Conservation (phyloP, 1,140 invertebrate genomes). For the Nilaparvata lugens region DNA sequence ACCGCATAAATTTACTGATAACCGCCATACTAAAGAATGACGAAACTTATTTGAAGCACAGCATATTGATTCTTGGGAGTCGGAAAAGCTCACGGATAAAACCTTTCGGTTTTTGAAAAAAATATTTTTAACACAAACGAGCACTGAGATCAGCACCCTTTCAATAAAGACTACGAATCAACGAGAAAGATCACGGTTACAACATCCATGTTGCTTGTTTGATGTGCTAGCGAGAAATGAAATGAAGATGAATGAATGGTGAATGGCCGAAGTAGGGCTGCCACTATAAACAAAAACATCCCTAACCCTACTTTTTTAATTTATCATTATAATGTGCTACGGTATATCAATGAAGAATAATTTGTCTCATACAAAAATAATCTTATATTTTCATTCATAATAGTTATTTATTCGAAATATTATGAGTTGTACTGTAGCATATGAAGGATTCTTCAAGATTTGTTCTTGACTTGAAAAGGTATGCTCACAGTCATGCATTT, state of each 20-base stretch:
- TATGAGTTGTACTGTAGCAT: too few relatives aligned
- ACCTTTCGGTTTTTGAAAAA: constrained; percentile 4
- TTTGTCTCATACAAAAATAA: too few relatives aligned
- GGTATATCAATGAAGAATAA: too few relatives aligned
- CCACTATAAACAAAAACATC: too few relatives aligned
- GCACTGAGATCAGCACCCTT: constrained; percentile 23
- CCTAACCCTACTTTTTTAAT: too few relatives aligned
- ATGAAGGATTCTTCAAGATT: too few relatives aligned
- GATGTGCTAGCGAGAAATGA: neutral
- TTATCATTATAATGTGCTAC: too few relatives aligned
- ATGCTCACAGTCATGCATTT: too few relatives aligned
- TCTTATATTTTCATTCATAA: too few relatives aligned
- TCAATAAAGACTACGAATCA: constrained; percentile 20
- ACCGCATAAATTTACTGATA: constrained; percentile 11
- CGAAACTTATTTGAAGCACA: constrained; percentile 8
- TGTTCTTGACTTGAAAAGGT: too few relatives aligned
- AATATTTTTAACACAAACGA: constrained; percentile 7
- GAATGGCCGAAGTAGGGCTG: too few relatives aligned
- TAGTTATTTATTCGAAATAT: too few relatives aligned
- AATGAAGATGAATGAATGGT: neutral
- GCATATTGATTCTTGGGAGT: constrained; percentile 2
- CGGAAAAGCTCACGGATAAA: constrained; percentile 8
- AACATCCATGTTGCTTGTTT: constrained; percentile 20
- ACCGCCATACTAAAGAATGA: constrained; percentile 18
- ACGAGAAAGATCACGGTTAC: constrained; percentile 10